These are phyloP conservation scores for Neelides sp. DNA, from an alignment of 1,140 invertebrate genomes.

Conservation along the genomic window DNA sequence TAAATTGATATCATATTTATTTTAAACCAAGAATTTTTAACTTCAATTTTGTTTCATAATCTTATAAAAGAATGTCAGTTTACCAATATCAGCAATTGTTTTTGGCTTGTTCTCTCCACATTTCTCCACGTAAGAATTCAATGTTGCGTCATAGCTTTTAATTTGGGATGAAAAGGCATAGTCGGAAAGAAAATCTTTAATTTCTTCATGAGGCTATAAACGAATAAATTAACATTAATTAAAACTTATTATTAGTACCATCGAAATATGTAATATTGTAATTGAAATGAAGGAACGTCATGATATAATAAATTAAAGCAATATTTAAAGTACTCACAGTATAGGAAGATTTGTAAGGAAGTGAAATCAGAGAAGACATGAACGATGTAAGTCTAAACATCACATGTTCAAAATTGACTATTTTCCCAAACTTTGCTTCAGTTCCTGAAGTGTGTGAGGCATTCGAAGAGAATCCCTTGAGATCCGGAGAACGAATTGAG, in stretches of 20 bases:
- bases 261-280: too few relatives aligned
- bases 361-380: constrained; percentile 13
- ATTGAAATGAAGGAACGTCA: not conserved
- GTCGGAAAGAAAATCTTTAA: constrained; percentile 13
- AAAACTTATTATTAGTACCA: not conserved
- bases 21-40: constrained; percentile 32
- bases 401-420: constrained; percentile 23
- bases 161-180: constrained; percentile 10
- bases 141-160: constrained; percentile 8
- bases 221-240: not conserved
- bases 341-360: constrained; percentile 19
- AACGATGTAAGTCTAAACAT: constrained; percentile 25
- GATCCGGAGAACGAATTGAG: constrained; percentile 18
- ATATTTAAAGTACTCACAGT: constrained; percentile 5
- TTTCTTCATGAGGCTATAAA: constrained; percentile 9
- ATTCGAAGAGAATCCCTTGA: constrained; percentile 2
- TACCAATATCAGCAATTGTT: constrained; percentile 26
- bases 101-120: constrained; percentile 10
- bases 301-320: not conserved
- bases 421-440: constrained; percentile 11
- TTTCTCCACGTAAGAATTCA: constrained; percentile 2
- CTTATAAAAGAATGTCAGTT: not conserved
- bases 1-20: too few relatives aligned
- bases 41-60: not conserved
- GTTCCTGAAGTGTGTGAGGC: not conserved